Evolutionary conservation across 1,140 invertebrate species (phyloP).

Genomic region (Eueides isabella): DNA sequence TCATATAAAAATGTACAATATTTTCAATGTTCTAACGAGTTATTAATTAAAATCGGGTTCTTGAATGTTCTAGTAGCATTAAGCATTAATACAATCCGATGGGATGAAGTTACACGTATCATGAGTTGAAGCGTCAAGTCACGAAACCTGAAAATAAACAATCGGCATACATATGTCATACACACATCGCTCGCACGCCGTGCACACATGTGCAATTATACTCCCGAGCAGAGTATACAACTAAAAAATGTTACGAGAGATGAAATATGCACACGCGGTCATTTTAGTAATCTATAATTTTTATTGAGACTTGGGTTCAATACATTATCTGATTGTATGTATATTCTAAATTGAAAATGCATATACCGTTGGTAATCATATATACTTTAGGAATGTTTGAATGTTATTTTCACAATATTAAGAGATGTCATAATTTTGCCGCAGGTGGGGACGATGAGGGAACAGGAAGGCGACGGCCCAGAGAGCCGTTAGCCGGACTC

Average conservation of each 20-base stretch:
- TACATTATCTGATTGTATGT: not conserved
- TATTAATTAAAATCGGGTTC: not conserved
- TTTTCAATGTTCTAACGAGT: no score
- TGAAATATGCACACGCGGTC: not conserved
- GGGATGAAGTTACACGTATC: not conserved
- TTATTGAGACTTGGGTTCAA: not conserved
- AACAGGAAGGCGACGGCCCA: conserved; percentile 83
- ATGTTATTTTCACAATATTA: conserved; percentile 11
- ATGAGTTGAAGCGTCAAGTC: not conserved
- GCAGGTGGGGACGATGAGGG: conserved; percentile 84
- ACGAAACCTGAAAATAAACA: conserved; percentile 6
- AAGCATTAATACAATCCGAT: not conserved
- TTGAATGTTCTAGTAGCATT: not conserved
- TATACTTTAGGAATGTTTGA: not conserved
- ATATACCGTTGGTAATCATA: not conserved
- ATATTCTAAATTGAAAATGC: not conserved
- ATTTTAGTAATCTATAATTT: not conserved
- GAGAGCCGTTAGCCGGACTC: conserved; percentile 81
- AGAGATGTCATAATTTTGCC: conserved; percentile 44
- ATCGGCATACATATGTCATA: conserved; percentile 13
- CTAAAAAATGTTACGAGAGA: conserved; percentile 1
- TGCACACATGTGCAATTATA: not conserved
- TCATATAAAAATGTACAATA: not conserved
- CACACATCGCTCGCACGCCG: not conserved
- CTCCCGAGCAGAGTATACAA: not conserved